phyloP scores from a whole-genome alignment of 2,113 vertebrate species.

The Lampris megalopsis region DNA sequence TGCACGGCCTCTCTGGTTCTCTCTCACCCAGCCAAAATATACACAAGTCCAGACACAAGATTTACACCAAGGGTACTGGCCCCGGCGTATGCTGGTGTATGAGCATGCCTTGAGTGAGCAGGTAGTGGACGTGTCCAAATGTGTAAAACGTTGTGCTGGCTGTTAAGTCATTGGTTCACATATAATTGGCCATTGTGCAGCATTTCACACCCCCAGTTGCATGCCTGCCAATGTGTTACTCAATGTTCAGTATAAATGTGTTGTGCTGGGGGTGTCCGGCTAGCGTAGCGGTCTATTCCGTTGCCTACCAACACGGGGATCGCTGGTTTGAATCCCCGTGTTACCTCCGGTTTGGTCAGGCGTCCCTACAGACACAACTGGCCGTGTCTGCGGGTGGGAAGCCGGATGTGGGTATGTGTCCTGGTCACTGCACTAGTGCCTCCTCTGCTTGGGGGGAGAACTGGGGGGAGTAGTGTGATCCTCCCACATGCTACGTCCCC shows the following conservation, averaged over 20 bases:
- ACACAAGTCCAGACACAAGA: not conserved
- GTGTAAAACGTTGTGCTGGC: not conserved
- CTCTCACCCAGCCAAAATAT: not conserved
- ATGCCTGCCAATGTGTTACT: not conserved
- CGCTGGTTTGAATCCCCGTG: too few species aligned
- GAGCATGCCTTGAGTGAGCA: not conserved
- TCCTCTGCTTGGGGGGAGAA: too few species aligned
- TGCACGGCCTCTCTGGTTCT: not conserved
- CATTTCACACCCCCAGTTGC: slow-evolving; percentile 43
- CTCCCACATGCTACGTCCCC: too few species aligned
- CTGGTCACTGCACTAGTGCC: too few species aligned
- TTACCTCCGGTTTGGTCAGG: too few species aligned
- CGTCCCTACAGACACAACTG: too few species aligned
- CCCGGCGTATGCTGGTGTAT: not conserved
- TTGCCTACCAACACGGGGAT: too few species aligned
- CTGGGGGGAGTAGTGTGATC: too few species aligned
- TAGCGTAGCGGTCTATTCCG: too few species aligned
- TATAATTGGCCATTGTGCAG: slow-evolving; percentile 34
- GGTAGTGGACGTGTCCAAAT: not conserved
- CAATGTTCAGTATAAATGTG: not conserved
- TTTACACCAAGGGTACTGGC: too few species aligned
- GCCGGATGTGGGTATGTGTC: too few species aligned
- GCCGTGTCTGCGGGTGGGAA: too few species aligned
- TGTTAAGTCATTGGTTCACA: slow-evolving; percentile 2
- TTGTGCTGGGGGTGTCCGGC: not conserved